Evolutionary conservation across 2,888 invertebrate species (phyloP), one percentile per base, ranked within the genome.

Genomic region (Protophormia terraenovae): DNA sequence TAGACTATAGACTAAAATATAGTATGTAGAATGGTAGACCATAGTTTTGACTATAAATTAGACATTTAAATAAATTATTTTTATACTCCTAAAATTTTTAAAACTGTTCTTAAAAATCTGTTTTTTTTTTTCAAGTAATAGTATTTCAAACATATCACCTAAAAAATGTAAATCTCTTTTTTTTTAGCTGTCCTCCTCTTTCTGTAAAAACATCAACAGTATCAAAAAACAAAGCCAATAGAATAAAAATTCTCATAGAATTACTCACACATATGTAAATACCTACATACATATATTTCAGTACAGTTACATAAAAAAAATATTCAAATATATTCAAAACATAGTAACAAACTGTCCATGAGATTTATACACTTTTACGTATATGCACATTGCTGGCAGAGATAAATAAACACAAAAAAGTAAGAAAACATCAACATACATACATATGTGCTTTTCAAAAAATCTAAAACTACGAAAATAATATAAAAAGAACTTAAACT

Each of bases 401-500:
- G 10, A 12, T 45, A 47, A 24, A 35, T 29, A 50, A 50, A 47
- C 6, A 41, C 22, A 62, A 22, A 35, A 22, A n/a, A 19, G 10
- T 8, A n/a, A 10, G 3, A 0, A 16, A 29, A 67, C 29, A 32
- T 14, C 24, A 73, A 24, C 10, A 24, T 2, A 1, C 3, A 29
- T 38, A 62, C 24, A 50, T 12, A 5, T 19, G 6, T 64, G 38
- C 38, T 75, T 10, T 16, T 10, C 22, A 29, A 0, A 12, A 60
- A 47, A 50, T 27, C 19, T 32, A 10, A 50, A 29, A 1, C 10
- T 22, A 22, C 3, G 8, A 35, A 60, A 29, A 60, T 5, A 64
- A 38, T 22, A 29, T 41, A 60, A 35, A 10, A 64, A 45, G n/a
- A 78, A 66, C 29, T 76, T 81, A 67, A 75, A 90, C 92, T 91